Base-by-base conservation (phyloP, 2,888 invertebrate species). In the Trimorus sp. region DNA sequence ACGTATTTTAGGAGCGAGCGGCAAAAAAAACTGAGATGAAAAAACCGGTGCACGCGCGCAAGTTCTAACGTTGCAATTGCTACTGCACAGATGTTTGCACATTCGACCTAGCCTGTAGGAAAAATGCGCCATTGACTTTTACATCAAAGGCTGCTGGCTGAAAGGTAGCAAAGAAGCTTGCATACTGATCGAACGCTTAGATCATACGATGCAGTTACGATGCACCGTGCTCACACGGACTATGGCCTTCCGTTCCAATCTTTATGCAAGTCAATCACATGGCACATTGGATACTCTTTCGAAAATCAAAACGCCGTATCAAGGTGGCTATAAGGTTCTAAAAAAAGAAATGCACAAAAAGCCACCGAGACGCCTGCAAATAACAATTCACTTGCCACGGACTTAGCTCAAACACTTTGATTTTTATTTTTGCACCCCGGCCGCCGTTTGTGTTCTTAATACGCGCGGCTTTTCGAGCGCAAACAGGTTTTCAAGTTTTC, bases 111-210 rank as follows among this genome's bases (percentile, higher is more conserved):
- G 86, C 89, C 88, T 87, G 88, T 85, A 80, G 85, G 87, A 85
- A 83, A 88, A 89, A 88, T 88, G 88, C 89, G 88, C 89, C 90
- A 91, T 90, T 91, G 91, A 91, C 91, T 91, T 90, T 89, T 66
- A 90, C 91, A 90, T 90, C 91, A 91, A 91, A 91, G 91, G 90
- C 89, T 87, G 89, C 86, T 85, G 88, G 87, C 89, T 89, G 88
- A 91, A 90, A 89, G 89, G 90, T 87, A 88, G 89, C 90, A 90
- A 90, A 90, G 90, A 90, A 90, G 86, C 88, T 87, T 87, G 87
- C 85, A 87, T 87, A 86, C 87, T 88, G 89, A 89, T 89, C 90
- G 89, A 90, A 88, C 89, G 87, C 86, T 88, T 89, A 86, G 86
- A 87, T 87, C 87, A 85, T 85, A 86, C 85, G 87, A 87, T 88